Percentiles rank a stretch among this genome's conserved stretches.
These are phyloP conservation scores for Tetramorium parvispinum DNA, from an alignment of 1,140 invertebrate genomes.

Conservation along the genomic window DNA sequence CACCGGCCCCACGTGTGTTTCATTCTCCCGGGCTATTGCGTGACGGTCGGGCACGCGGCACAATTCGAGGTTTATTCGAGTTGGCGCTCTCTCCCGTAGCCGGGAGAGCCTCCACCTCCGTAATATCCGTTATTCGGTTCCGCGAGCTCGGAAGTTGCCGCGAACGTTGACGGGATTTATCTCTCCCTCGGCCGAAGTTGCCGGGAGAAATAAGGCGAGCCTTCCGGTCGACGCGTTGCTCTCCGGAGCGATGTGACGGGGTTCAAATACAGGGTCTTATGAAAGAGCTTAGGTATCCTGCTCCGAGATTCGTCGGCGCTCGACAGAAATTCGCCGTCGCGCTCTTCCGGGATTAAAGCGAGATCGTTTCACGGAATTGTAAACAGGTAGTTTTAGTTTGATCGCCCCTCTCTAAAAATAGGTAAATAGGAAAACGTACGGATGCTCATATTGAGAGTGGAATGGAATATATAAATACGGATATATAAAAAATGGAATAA, in stretches of 20 bases:
- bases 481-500: no score
- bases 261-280: slow-evolving; percentile 52
- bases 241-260: slow-evolving; percentile 37
- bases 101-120: not conserved
- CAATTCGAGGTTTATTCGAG: slow-evolving; percentile 57
- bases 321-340: slow-evolving; percentile 4
- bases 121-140: slow-evolving; percentile 57
- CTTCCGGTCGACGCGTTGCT: slow-evolving; percentile 50
- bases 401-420: not conserved
- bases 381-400: slow-evolving; percentile 7
- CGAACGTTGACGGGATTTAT: slow-evolving; percentile 60
- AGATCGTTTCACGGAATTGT: not conserved
- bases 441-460: no score
- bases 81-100: slow-evolving; percentile 7
- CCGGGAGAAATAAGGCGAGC: slow-evolving; percentile 46
- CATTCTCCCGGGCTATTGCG: slow-evolving; percentile 43
- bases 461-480: no score
- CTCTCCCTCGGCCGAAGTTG: slow-evolving; percentile 40
- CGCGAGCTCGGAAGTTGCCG: slow-evolving; percentile 44
- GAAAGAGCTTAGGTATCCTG: slow-evolving; percentile 48
- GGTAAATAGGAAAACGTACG: not conserved
- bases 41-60: slow-evolving; percentile 37
- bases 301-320: slow-evolving; percentile 30
- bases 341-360: slow-evolving; percentile 43
- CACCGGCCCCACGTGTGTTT: slow-evolving; percentile 17